phyloP scores from a whole-genome alignment of 2,797 vertebrate genomes.

The Epinephelus malabaricus region DNA sequence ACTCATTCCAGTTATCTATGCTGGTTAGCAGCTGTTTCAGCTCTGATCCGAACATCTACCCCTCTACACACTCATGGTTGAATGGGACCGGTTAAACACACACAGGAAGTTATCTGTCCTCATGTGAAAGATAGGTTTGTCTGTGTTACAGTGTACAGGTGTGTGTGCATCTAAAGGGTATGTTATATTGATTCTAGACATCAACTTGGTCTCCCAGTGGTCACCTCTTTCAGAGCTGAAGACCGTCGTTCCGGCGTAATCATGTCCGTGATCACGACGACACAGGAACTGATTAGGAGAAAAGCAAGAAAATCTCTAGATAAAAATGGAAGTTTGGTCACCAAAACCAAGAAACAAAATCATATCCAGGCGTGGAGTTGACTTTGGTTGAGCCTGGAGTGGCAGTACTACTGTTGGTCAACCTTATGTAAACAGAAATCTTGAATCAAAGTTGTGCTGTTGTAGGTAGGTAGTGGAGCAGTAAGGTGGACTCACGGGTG shows the following conservation, averaged over 20 bases:
- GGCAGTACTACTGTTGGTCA: slow-evolving; percentile 58
- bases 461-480: slow-evolving; percentile 47
- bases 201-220: background rate
- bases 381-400: slow-evolving; percentile 65
- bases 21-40: slow-evolving; percentile 21
- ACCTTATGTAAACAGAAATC: slow-evolving; percentile 56
- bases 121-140: slow-evolving; percentile 10
- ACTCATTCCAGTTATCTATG: slow-evolving; percentile 43
- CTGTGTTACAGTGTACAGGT: slow-evolving; percentile 25
- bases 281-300: slow-evolving; percentile 7
- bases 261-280: slow-evolving; percentile 12
- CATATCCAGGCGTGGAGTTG: slow-evolving; percentile 33
- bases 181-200: slow-evolving; percentile 15
- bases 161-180: slow-evolving; percentile 24
- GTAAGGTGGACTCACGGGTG: slow-evolving; percentile 39
- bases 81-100: slow-evolving; percentile 3
- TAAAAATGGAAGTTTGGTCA: slow-evolving; percentile 58
- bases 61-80: background rate
- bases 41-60: slow-evolving; percentile 17
- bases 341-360: slow-evolving; percentile 21
- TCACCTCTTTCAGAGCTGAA: slow-evolving; percentile 23
- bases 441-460: slow-evolving; percentile 69
- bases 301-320: background rate
- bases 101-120: background rate
- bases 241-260: background rate